These are phyloP conservation scores for Polydesmus complanatus DNA, from an alignment of 2,888 invertebrate species.

Conservation along the genomic window DNA sequence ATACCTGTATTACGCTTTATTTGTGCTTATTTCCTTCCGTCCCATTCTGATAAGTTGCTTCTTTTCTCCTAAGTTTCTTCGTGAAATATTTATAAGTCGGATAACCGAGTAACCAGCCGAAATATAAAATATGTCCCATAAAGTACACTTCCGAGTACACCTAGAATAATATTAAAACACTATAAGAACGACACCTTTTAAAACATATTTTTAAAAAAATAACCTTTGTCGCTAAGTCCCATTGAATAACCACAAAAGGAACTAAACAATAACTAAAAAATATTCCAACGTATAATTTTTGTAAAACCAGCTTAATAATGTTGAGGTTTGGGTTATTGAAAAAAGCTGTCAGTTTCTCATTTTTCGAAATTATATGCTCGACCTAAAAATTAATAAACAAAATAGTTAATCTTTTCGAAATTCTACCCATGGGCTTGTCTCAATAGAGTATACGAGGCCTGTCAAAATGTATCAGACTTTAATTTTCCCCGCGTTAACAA, in stretches of 20 bases:
- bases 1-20: too few relatives aligned
- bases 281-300: slow-evolving; percentile 58
- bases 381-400: too few relatives aligned
- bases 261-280: slow-evolving; percentile 72
- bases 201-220: not conserved
- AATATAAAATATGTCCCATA: slow-evolving; percentile 15
- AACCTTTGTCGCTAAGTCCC: slow-evolving; percentile 4
- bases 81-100: not conserved
- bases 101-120: slow-evolving; percentile 13
- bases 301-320: slow-evolving; percentile 39
- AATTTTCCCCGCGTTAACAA: too few relatives aligned
- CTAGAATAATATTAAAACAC: not conserved
- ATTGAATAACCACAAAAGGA: slow-evolving; percentile 4
- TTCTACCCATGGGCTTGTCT: too few relatives aligned
- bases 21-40: not conserved
- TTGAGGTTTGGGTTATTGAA: slow-evolving; percentile 35
- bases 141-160: slow-evolving; percentile 11
- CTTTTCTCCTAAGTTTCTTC: not conserved
- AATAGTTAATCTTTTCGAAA: too few relatives aligned
- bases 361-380: too few relatives aligned
- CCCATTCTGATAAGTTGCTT: not conserved
- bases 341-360: slow-evolving; percentile 23
- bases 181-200: not conserved
- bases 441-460: too few relatives aligned
- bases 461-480: too few relatives aligned